Percentiles rank a stretch among this genome's conserved stretches.
Evolutionary conservation across 2,888 invertebrate genomes (phyloP).

Genomic region (Oligia strigilis): DNA sequence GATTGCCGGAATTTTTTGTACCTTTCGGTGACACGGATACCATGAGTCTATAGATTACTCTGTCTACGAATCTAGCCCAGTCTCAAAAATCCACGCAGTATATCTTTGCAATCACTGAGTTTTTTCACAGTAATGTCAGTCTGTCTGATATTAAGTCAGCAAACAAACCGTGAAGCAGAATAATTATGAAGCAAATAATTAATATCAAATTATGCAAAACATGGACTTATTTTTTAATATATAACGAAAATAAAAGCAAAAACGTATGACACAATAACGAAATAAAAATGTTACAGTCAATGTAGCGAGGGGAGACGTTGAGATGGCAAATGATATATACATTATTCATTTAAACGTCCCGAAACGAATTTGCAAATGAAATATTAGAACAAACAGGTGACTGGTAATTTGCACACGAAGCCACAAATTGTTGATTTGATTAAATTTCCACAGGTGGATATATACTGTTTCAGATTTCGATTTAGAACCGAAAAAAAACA

Average conservation of each 20-base stretch:
- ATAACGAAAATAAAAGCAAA: slow-evolving; percentile 2
- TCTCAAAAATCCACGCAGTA: background rate
- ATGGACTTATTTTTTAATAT: background rate
- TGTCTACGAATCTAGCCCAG: too few species aligned
- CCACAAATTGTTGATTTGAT: slow-evolving; percentile 23
- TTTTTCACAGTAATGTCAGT: background rate
- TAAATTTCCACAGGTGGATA: slow-evolving; percentile 8
- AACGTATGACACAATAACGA: background rate
- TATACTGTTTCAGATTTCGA: background rate
- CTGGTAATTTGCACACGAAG: slow-evolving; percentile 11
- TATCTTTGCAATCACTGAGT: background rate
- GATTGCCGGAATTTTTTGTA: too few species aligned
- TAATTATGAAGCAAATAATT: background rate
- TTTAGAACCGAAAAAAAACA: background rate
- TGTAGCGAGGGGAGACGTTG: slow-evolving; percentile 20
- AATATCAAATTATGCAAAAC: background rate
- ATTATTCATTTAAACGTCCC: slow-evolving; percentile 31
- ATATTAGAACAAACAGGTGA: slow-evolving; percentile 7
- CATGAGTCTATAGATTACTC: too few species aligned
- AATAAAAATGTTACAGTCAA: slow-evolving; percentile 33
- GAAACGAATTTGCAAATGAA: slow-evolving; percentile 12
- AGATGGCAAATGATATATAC: slow-evolving; percentile 39
- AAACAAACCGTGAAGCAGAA: background rate
- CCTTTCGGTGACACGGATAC: too few species aligned
- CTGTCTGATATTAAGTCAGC: background rate